Evolutionary conservation across 2,888 invertebrate species (phyloP), one percentile per base, ranked within the genome.

Genomic region (Agriopis marginaria): DNA sequence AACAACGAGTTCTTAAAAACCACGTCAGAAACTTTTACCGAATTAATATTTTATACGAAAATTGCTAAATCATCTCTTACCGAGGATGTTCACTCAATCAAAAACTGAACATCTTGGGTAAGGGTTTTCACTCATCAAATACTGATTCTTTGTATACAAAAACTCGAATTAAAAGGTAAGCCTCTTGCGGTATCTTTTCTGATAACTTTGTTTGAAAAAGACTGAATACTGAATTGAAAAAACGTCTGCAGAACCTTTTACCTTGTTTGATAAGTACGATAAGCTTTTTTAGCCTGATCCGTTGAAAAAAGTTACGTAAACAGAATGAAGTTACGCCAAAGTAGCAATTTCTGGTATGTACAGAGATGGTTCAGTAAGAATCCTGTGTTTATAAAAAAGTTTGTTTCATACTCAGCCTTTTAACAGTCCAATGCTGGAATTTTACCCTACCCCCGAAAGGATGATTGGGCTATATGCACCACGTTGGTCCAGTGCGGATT

Each of bases 121-220:
- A 63, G 53, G 49, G 51, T 55, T 61, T 72, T 70, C 55, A 58
- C 72, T 72, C 71, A 73, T 67, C 70, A 68, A 70, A 71, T 63
- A 71, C 65, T 66, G 60, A 65, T 74, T 71, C 55, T 71, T 62
- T 44, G 72, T 60, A 60, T 47, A 71, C 56, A 71, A 77, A 80
- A 76, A 78, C 72, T 73, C 63, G 63, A 73, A 73, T 73, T 75
- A 75, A 74, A 81, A 76, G 75, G 72, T 70, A 71, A 75, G 67
- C 65, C 73, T 72, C 68, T 68, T 39, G 42, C 62, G 74, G 73
- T 75, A 76, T 78, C 76, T 63, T 66, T 59, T 66, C 59, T 45
- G 49, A 23, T 62, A 51, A 50, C 49, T 65, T 65, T 45, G 58
- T n/a, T 59, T 42, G 11, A n/a, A 53, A 5, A 32, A 60, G 32